phyloP scores from a whole-genome alignment of 2,888 invertebrate species.

The Cosmopolites sordidus region DNA sequence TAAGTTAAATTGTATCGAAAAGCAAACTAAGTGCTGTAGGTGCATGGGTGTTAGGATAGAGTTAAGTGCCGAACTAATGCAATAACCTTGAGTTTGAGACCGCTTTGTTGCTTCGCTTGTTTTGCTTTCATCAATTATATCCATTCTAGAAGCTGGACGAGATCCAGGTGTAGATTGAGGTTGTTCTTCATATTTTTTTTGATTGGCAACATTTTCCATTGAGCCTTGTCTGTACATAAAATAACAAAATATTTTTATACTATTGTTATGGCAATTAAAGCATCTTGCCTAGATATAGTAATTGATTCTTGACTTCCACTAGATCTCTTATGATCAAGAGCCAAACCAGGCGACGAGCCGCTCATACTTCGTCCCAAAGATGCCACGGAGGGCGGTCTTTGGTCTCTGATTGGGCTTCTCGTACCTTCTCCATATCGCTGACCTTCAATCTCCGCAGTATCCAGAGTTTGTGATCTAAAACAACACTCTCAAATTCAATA shows the following conservation, averaged over 20 bases:
- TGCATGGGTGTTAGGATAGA: not conserved
- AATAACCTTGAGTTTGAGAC: not conserved
- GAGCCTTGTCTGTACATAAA: constrained; percentile 29
- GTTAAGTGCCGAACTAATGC: not conserved
- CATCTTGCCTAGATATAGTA: constrained; percentile 26
- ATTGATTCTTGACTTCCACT: constrained; percentile 36
- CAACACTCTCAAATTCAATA: not conserved
- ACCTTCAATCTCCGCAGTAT: constrained; percentile 39
- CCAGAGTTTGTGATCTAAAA: constrained; percentile 41
- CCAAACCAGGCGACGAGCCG: constrained; percentile 48
- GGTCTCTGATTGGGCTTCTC: constrained; percentile 42
- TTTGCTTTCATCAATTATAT: constrained; percentile 31
- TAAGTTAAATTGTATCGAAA: not conserved
- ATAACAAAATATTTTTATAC: not conserved
- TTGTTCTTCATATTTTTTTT: constrained; percentile 34
- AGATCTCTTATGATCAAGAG: constrained; percentile 52
- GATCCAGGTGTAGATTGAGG: constrained; percentile 39
- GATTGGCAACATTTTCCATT: constrained; percentile 32
- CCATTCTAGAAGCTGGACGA: constrained; percentile 38
- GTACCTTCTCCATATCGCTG: constrained; percentile 30
- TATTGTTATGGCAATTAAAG: not conserved
- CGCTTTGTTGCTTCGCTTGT: not conserved
- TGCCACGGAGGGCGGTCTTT: constrained; percentile 42
- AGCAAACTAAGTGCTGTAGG: not conserved
- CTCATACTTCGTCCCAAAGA: constrained; percentile 53